Percentiles rank a stretch among this genome's conserved stretches.
Conservation (phyloP, 2,797 vertebrate species). For the Cuculus canorus region DNA sequence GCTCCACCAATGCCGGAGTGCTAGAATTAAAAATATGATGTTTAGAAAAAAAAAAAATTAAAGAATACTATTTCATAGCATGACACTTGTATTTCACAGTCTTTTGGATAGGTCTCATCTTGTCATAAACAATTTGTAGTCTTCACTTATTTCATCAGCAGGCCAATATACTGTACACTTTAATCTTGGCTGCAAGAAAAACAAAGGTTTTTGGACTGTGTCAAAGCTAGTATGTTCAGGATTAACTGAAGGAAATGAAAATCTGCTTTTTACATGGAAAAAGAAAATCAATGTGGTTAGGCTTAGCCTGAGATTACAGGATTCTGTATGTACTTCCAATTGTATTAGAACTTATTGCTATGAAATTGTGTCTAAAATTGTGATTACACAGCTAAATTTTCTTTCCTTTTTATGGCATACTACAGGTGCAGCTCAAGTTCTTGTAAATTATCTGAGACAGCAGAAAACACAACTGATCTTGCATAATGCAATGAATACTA, state of each 20-base stretch:
- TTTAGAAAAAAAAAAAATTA: constrained; percentile 32
- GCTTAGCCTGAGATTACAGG: constrained; percentile 35
- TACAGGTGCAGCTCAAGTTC: not conserved
- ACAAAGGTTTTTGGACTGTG: constrained; percentile 20
- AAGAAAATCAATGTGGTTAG: constrained; percentile 38
- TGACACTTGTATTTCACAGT: constrained; percentile 21
- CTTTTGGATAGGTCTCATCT: not conserved
- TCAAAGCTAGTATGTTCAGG: constrained; percentile 3
- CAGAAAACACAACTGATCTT: constrained; percentile 36
- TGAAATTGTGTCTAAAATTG: constrained; percentile 34
- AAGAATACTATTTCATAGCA: constrained; percentile 3
- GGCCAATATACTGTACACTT: not conserved
- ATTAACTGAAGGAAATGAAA: constrained; percentile 62
- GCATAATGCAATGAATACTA: constrained; percentile 10
- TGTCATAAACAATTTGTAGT: constrained; percentile 30
- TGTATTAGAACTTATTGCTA: constrained; percentile 39
- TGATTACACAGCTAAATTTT: constrained; percentile 25
- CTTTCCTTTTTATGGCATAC: not conserved
- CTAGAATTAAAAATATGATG: constrained; percentile 74
- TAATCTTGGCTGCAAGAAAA: constrained; percentile 47
- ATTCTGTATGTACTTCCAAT: constrained; percentile 42
- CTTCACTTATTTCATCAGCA: constrained; percentile 33
- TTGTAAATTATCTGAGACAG: constrained; percentile 16
- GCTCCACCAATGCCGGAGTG: constrained; percentile 97
- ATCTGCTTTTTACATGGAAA: constrained; percentile 37